Percentiles rank a stretch among this genome's conserved stretches.
These are phyloP conservation scores for Passer domesticus DNA, from an alignment of 2,113 vertebrate genomes.

Conservation along the genomic window DNA sequence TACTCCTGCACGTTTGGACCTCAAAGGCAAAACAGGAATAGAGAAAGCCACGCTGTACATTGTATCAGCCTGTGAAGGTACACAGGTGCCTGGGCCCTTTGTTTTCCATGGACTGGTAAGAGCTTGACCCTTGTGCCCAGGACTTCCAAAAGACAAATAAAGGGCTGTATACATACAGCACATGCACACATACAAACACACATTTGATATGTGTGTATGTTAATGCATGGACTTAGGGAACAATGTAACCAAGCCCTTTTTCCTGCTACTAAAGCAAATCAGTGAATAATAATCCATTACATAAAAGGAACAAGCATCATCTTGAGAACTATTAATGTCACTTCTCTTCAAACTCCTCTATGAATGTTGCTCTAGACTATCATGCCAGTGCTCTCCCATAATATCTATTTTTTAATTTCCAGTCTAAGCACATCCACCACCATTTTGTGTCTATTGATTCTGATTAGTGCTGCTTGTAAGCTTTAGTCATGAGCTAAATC, in stretches of 20 bases:
- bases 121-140: neutral
- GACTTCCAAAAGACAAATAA: neutral
- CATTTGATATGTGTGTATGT: neutral
- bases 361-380: neutral
- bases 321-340: neutral
- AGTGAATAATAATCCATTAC: neutral
- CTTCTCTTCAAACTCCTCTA: neutral
- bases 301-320: neutral
- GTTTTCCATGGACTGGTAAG: neutral
- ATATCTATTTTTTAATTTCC: neutral
- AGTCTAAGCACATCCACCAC: neutral
- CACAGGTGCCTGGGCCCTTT: neutral
- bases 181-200: neutral
- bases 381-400: neutral
- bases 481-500: neutral
- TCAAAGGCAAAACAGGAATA: neutral
- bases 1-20: neutral
- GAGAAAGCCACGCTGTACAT: neutral
- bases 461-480: neutral
- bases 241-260: neutral
- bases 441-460: neutral
- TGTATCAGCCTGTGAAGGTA: neutral
- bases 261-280: neutral
- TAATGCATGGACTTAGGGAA: neutral
- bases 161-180: neutral